Evolutionary conservation across 2,113 vertebrate species (phyloP), one percentile per base, ranked within the genome.

Genomic region (Hipposideros armiger): DNA sequence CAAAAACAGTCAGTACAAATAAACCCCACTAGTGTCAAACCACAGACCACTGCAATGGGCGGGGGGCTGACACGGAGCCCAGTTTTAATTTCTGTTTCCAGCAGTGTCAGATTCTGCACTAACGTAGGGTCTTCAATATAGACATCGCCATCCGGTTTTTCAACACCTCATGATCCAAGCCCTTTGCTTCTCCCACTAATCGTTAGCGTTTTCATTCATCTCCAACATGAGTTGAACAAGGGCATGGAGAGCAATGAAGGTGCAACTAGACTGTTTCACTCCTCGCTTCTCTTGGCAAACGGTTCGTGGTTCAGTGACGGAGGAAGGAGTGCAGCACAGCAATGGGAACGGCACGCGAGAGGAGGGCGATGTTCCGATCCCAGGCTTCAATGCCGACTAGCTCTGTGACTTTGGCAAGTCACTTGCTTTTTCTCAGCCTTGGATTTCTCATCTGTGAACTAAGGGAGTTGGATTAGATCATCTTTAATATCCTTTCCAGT

Each of bases 371-470:
- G 1, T 17, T 69, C 90, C 9, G 64, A 83, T 4, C 60, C 32
- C 17, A 20, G n/a, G 24, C 74, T 56, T 47, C 3, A 10, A 32
- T 6, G 4, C 67, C 3, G 36, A 64, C 40, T 7, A n/a, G 73
- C 42, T 74, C 52, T 40, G 83, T 47, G 81, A 93, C 81, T 40
- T 42, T 69, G 78, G 50, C 67, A 62, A 66, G 45, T 56, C 36
- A 17, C n/a, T 50, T 10, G 47, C 32, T 30, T 82, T 80, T 82
- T 73, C 58, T 89, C 47, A 26, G 69, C 54, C 70, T 95, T 58
- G 70, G 74, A 83, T 20, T 91, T 74, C 86, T 93, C 89, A 80
- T 86, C 77, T 28, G 82, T 85, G 84, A 94, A 95, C n/a, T n/a
- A 47, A 92, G 52, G 32, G 10, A 77, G 28, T 60, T 64, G 58